phyloP scores from a whole-genome alignment of 2,797 vertebrate genomes.

The Catamblyrhynchus diadema region DNA sequence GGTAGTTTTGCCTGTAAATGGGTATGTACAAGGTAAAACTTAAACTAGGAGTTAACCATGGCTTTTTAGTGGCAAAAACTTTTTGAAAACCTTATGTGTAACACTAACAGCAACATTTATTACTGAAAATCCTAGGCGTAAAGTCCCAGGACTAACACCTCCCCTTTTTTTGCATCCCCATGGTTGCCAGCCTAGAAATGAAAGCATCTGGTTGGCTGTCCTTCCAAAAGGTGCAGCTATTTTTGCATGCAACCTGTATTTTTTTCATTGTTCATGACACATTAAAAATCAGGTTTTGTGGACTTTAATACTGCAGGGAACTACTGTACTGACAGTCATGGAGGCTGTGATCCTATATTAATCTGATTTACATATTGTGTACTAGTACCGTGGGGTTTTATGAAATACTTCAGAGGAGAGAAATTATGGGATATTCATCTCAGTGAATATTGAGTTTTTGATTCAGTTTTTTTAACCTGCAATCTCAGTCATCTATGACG shows the following conservation, averaged over 20 bases:
- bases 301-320: constrained; percentile 34
- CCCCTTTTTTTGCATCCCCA: background rate
- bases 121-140: constrained; percentile 32
- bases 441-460: background rate
- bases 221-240: constrained; percentile 40
- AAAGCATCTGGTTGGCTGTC: constrained; percentile 49
- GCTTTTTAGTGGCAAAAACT: background rate
- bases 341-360: background rate
- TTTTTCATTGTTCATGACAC: background rate
- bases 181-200: background rate
- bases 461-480: background rate
- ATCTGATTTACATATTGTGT: background rate
- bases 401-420: background rate
- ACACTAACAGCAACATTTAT: background rate
- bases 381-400: background rate
- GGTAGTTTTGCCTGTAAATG: background rate
- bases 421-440: background rate
- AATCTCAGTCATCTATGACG: background rate
- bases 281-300: constrained; percentile 38
- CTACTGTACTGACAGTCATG: background rate
- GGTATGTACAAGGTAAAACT: background rate
- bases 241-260: constrained; percentile 26
- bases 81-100: background rate
- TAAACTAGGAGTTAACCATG: background rate
- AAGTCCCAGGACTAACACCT: constrained; percentile 56